Base-by-base conservation (phyloP, 2,888 invertebrate genomes). In the Zele albiditarsus region DNA sequence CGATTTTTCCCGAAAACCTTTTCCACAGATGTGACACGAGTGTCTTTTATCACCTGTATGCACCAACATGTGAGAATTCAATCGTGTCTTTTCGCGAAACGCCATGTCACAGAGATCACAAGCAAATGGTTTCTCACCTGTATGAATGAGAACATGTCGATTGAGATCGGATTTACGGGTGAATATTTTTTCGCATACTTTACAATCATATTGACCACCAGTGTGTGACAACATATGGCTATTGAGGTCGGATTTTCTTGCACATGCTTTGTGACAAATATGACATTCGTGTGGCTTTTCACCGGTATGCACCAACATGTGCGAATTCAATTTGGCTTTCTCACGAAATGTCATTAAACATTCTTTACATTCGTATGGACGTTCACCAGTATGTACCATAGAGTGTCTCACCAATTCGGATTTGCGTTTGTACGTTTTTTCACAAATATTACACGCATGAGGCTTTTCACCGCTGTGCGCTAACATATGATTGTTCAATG, bases 151-250 rank as follows among this genome's bases (percentile, higher is more conserved):
- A 8, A 85, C 85, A 62, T 89, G 88, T 72, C 88, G 83, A 72
- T 87, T 88, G 14, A 88, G 78, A 79, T 88, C 88, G 1, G 88
- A 88, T 33, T 88, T 88, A 0, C 88, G 81, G 0, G 88, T 88
- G 70, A 89, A 89, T 58, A 88, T 89, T 71, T 89, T 89, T 76
- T 88, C 85, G 80, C 88, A 89, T 25, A 88, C 83, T 76, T 87
- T 87, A 72, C 88, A 89, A 31, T 89, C 88, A 60, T 88, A 89
- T 38, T 88, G 88, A 0, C 88, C 88, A 1, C 88, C 88, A 5
- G 88, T 89, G 71, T 89, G 88, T 14, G 88, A 82, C 0, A 88
- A 77, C 87, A 89, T 88, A 73, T 89, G 88, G 70, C 88, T 88
- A 66, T 87, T 89, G 10, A 89, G 80, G 81, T 89, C 88, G 0